Evolutionary conservation across 2,888 invertebrate genomes (phyloP), one percentile per base, ranked within the genome.

Genomic region (Drosophila putrida): DNA sequence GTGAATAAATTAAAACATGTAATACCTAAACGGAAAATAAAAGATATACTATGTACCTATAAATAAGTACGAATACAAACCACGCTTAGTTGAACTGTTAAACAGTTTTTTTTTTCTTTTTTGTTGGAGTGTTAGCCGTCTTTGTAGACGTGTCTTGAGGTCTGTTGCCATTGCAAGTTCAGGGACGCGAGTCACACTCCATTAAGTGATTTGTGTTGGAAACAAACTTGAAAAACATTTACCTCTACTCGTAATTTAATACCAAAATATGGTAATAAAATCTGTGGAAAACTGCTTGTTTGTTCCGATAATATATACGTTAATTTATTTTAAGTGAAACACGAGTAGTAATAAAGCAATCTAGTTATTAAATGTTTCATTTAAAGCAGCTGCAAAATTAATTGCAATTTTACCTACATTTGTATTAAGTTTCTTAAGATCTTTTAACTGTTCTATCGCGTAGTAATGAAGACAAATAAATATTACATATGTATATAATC

Each of bases 131-230:
- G 31, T 41, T 44, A 27, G 46, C 36, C 35, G 13, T 36, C 53
- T 49, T 67, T 55, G 46, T 51, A 43, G 49, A 65, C 58, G 61
- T 65, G 54, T 62, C 38, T 63, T 59, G 25, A 55, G 28, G 38
- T 63, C 25, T 39, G 15, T 25, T 68, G 27, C 49, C 55, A 54
- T 50, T 79, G 68, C 82, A 82, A 82, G 82, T 82, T 82, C 82
- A 82, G 82, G 82, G 82, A 64, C 59, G 51, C 46, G 43, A 60
- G 61, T 70, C 46, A 61, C 46, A 69, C 47, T 35, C 43, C 61
- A 70, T 72, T 58, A 74, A 61, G 70, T 59, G 61, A 46, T 51
- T 66, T 55, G 50, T 60, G 38, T 38, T 49, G 10, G 35, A 75
- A 74, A 57, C 46, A 74, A 55, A 63, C 55, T 20, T 51, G 38